These are phyloP conservation scores for Phortica okadai DNA, from an alignment of 2,888 invertebrate species.

Conservation along the genomic window DNA sequence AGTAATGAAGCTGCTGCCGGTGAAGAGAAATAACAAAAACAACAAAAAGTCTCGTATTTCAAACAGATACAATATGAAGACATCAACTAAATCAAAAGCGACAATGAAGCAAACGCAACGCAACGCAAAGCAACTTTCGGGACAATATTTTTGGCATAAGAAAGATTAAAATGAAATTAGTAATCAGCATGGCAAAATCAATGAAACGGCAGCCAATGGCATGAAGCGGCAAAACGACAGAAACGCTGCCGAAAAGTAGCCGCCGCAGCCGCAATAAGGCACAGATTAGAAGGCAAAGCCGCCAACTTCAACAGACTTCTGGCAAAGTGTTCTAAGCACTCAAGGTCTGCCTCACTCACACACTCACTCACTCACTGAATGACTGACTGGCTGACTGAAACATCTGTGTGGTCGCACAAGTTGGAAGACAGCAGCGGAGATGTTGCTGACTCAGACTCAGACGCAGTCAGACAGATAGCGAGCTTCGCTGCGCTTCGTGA, in stretches of 20 bases:
- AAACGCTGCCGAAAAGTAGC: conserved; percentile 58
- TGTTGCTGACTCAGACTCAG: background rate
- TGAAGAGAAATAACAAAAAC: conserved; percentile 40
- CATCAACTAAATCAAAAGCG: conserved; percentile 71
- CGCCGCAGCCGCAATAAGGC: conserved; percentile 31
- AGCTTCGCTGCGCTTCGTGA: conserved; percentile 45
- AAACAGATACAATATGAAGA: conserved; percentile 66
- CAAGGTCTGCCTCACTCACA: background rate
- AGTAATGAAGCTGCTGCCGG: conserved; percentile 39
- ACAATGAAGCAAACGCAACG: conserved; percentile 42
- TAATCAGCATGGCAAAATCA: conserved; percentile 67
- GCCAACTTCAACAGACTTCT: conserved; percentile 65
- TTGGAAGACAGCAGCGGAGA: conserved; percentile 10
- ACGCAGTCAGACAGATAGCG: background rate
- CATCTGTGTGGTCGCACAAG: conserved; percentile 26
- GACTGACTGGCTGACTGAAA: background rate
- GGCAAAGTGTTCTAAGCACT: conserved; percentile 25
- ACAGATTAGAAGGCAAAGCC: conserved; percentile 10
- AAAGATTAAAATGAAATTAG: conserved; percentile 69
- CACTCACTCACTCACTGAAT: too few species aligned
- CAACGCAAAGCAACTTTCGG: background rate
- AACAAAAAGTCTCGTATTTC: conserved; percentile 65
- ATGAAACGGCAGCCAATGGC: conserved; percentile 51
- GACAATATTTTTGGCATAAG: conserved; percentile 26
- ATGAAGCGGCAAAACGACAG: conserved; percentile 44